Evolutionary conservation across 2,797 vertebrate species (phyloP), one percentile per base, ranked within the genome.

Genomic region (Champsocephalus esox): DNA sequence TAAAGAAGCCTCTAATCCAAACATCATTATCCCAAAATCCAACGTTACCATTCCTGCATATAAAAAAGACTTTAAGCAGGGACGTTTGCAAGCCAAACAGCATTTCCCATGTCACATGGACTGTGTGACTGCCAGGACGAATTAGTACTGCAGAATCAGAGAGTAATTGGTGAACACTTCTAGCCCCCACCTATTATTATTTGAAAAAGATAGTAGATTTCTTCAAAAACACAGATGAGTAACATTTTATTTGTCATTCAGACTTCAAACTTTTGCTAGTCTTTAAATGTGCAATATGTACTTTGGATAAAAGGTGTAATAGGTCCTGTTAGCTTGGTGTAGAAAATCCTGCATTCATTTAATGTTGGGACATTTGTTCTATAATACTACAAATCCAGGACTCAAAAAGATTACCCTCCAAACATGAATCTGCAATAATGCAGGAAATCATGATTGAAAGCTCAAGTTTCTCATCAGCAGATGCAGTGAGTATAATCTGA

Each of bases 261-360:
- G 79, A 86, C 86, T 90, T 91, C 88, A 91, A 88, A 75, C 60
- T 56, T 38, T 84, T 83, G 70, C 45, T 61, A 57, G 55, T 73
- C 84, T 80, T 17, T 62, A 63, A 61, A 87, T 81, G 90, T 92
- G 86, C 90, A 92, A 91, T 90, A 91, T 90, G 21, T 84, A 83
- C 41, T 79, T 74, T 75, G 56, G 71, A 79, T 59, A 62, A 70
- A 73, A 80, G 59, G 59, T 70, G 55, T 68, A 84, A 77, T 19
- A 73, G 69, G 56, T 83, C 48, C 57, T 11, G 3, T 55, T 70
- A 72, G 51, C 34, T 59, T 14, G 73, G 65, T 82, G 58, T 48
- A 24, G n/a, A n/a, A 45, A 69, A 48, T 46, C 5, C 17, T 34
- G 8, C 34, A 38, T 48, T 66, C 5, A 56, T 55, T 66, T 46